Base-by-base conservation (phyloP, 2,888 invertebrate species). In the Amiota mariae region DNA sequence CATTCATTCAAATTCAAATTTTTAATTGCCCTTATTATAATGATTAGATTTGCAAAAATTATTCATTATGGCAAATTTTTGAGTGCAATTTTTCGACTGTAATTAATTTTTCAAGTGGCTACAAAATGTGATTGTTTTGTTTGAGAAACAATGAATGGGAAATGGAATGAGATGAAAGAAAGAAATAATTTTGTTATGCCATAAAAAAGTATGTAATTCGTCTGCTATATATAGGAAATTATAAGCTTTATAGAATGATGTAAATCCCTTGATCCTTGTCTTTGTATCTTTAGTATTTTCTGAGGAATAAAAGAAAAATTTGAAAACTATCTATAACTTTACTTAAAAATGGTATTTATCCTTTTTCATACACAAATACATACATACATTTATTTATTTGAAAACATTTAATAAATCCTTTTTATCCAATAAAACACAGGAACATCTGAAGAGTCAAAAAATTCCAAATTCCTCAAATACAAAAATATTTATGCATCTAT, bases 21-120 rank as follows among this genome's bases (percentile, higher is more conserved):
- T 76, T 77, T 84, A 86, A 82, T 81, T 83, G 64, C 79, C 68
- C 78, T 80, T 78, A 84, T 85, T 84, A 86, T 80, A 79, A 76
- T 83, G 85, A 85, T 66, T 48, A 15, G 78, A 79, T 15, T 57
- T 8, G 57, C 85, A 81, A 78, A 76, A 79, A 79, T 80, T 68
- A 82, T 82, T 82, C 85, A 81, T 82, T 84, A 82, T 77, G 72
- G 12, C 11, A 47, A 66, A 48, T 66, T 66, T 66, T 66, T 66
- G 64, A 66, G 64, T 66, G 48, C 10, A 66, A 48, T 66, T 66
- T 36, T 66, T 47, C 24, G 64, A 11, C 18, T 15, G 48, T 36
- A 66, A 66, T 66, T 66, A 66, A n/a, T 66, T 48, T 66, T 66
- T 66, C 15, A 36, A 66, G 64, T 66, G 64, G 64, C 36, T 36